These are phyloP conservation scores for Cephus runcator DNA, from an alignment of 2,888 invertebrate species.

Conservation along the genomic window DNA sequence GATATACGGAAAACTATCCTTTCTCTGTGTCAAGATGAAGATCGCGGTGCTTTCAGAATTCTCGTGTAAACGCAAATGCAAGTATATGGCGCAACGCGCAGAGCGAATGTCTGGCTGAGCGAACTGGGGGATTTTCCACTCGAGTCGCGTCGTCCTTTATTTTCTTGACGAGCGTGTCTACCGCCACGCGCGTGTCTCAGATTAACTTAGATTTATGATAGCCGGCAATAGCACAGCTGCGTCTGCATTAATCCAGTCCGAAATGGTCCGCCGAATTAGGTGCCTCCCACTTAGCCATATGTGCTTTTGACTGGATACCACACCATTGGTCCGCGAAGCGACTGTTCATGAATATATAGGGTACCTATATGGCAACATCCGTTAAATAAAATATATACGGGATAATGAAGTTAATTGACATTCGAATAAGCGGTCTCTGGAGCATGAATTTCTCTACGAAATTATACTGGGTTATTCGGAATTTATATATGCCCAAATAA, in stretches of 20 bases:
- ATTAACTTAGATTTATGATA: slow-evolving; percentile 56
- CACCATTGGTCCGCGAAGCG: slow-evolving; percentile 23
- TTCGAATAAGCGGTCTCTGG: slow-evolving; percentile 18
- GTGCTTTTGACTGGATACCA: slow-evolving; percentile 34
- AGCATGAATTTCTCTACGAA: slow-evolving; percentile 15
- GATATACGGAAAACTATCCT: too few species aligned
- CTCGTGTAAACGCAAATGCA: too few species aligned
- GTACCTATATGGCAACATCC: neutral
- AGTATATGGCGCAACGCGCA: too few species aligned
- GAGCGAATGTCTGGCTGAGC: too few species aligned
- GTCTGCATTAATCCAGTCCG: slow-evolving; percentile 53
- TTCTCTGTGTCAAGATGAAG: too few species aligned
- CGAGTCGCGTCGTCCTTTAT: slow-evolving; percentile 13
- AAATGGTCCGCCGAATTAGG: slow-evolving; percentile 42
- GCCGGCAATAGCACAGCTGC: slow-evolving; percentile 45
- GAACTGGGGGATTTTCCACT: too few species aligned
- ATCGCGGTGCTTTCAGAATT: too few species aligned
- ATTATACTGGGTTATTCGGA: too few species aligned
- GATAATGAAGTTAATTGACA: slow-evolving; percentile 33
- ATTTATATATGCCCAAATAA: too few species aligned
- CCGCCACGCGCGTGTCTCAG: slow-evolving; percentile 37
- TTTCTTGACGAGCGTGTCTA: slow-evolving; percentile 34
- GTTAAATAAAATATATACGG: slow-evolving; percentile 25
- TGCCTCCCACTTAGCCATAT: slow-evolving; percentile 31
- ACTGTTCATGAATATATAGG: neutral